phyloP scores from a whole-genome alignment of 1,140 invertebrate genomes.

The Drosophila triauraria region DNA sequence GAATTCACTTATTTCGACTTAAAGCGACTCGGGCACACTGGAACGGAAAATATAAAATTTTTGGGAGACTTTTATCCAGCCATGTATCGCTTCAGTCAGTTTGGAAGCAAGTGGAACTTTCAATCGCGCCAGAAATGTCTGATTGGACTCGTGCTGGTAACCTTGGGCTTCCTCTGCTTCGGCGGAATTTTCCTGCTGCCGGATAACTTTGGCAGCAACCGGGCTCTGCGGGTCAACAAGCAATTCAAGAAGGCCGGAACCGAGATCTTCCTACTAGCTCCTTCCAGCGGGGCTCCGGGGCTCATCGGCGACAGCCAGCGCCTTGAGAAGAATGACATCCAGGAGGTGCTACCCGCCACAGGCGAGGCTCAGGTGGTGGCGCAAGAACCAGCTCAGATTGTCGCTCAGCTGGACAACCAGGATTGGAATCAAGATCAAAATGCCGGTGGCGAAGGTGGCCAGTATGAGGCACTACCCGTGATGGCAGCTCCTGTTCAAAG shows the following conservation, averaged over 20 bases:
- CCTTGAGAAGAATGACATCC: conserved; percentile 92
- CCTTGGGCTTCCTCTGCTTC: conserved; percentile 95
- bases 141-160: conserved; percentile 93
- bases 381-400: conserved; percentile 38
- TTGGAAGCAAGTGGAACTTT: conserved; percentile 87
- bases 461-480: conserved; percentile 40
- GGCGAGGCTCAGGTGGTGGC: neutral
- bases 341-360: conserved; percentile 86
- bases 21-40: neutral
- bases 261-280: conserved; percentile 94
- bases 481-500: conserved; percentile 33
- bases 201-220: conserved; percentile 93
- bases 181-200: conserved; percentile 97
- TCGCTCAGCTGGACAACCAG: conserved; percentile 20
- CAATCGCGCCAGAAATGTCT: conserved; percentile 95
- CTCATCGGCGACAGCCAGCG: conserved; percentile 90
- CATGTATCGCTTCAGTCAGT: conserved; percentile 79
- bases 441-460: neutral
- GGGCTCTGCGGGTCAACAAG: conserved; percentile 93
- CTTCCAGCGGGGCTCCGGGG: conserved; percentile 91
- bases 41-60: too few relatives aligned
- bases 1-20: neutral
- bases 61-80: neutral
- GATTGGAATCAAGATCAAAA: conserved; percentile 6
- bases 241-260: conserved; percentile 94